Conservation (phyloP, 2,888 invertebrate genomes). For the Merodon equestris region DNA sequence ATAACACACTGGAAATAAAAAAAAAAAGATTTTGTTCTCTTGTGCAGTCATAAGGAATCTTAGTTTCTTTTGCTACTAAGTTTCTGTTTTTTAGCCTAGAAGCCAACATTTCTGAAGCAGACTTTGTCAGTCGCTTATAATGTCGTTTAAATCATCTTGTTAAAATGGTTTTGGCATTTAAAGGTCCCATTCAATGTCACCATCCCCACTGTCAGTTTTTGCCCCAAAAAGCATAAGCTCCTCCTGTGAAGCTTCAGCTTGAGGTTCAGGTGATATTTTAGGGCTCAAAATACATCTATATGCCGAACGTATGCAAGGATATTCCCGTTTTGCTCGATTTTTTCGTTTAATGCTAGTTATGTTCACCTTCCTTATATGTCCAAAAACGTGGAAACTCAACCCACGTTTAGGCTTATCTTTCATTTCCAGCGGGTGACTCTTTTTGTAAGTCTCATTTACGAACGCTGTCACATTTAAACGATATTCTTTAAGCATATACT, state of each 20-base stretch:
- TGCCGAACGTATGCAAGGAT: background rate
- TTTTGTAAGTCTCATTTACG: background rate
- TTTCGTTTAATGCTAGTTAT: constrained; percentile 5
- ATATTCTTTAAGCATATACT: constrained; percentile 1
- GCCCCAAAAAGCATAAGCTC: constrained; percentile 1
- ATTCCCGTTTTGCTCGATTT: constrained; percentile 3
- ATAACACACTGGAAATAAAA: no score
- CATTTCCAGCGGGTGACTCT: background rate
- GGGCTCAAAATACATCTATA: constrained; percentile 10
- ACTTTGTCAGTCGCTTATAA: background rate
- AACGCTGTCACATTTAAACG: constrained; percentile 11
- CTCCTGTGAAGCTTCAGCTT: background rate
- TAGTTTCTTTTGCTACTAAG: constrained; percentile 1
- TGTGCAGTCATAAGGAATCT: no score
- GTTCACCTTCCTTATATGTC: background rate
- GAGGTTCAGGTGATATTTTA: background rate
- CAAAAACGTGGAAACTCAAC: background rate
- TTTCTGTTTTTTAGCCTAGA: background rate
- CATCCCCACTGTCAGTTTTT: background rate
- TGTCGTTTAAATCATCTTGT: constrained; percentile 6
- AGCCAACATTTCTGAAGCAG: background rate
- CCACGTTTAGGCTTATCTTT: background rate
- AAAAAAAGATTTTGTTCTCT: constrained; percentile 7
- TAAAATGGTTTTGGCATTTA: background rate
- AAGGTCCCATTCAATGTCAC: background rate